phyloP scores from a whole-genome alignment of 2,797 vertebrate species.

The Varecia variegata region DNA sequence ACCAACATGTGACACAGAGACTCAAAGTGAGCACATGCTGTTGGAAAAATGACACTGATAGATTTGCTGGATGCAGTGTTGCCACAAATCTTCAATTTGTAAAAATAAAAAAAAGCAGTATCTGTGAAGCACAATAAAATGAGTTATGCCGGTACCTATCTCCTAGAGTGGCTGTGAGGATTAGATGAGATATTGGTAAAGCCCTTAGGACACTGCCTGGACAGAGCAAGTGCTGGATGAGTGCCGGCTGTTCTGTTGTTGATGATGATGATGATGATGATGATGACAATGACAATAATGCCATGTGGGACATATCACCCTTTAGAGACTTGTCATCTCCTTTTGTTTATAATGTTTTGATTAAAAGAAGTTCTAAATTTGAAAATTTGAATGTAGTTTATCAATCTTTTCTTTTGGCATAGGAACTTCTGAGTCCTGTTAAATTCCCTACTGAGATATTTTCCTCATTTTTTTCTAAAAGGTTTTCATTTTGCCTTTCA shows the following conservation, averaged over 20 bases:
- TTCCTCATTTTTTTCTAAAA: background rate
- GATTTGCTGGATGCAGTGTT: background rate
- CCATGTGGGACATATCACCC: background rate
- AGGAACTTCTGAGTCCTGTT: background rate
- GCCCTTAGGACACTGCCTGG: background rate
- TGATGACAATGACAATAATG: rapidly evolving
- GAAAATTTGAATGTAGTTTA: background rate
- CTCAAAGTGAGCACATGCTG: background rate
- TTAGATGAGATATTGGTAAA: background rate
- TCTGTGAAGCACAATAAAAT: background rate
- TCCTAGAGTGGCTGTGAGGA: background rate
- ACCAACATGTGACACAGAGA: background rate
- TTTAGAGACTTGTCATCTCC: background rate
- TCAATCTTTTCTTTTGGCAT: background rate
- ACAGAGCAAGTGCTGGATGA: too few species aligned
- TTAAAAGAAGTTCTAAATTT: background rate
- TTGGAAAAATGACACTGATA: background rate
- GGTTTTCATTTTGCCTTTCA: background rate
- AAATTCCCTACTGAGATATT: background rate
- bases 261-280: rapidly evolving
- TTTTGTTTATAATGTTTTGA: background rate
- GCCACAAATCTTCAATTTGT: background rate
- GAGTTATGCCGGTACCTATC: background rate
- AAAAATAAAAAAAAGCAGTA: background rate
- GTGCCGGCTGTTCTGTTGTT: background rate